These are phyloP conservation scores for Montipora cactus DNA, from an alignment of 64 coral and sea anemone species.

Conservation along the genomic window DNA sequence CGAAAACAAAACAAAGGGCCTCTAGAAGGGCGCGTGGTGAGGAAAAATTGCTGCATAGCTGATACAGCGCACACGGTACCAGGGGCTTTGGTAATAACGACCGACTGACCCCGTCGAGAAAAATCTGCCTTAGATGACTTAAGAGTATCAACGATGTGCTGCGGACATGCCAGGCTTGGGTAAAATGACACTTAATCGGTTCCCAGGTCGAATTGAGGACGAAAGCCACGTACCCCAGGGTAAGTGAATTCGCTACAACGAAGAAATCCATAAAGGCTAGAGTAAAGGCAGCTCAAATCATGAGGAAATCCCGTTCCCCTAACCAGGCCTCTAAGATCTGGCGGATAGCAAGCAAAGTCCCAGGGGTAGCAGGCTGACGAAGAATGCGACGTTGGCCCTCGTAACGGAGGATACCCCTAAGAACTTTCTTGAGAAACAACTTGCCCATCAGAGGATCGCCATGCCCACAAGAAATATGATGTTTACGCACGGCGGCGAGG, in stretches of 20 bases:
- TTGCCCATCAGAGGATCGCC: background rate
- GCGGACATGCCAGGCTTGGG: conserved; percentile 9
- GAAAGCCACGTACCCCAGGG: background rate
- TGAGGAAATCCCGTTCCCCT: background rate
- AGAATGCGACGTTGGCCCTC: background rate
- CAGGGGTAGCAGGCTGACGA: conserved; percentile 6
- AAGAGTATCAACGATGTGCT: background rate
- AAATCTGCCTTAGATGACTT: background rate
- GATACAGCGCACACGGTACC: background rate
- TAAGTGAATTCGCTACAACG: conserved; percentile 26
- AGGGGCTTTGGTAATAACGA: background rate
- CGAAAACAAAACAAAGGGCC: background rate
- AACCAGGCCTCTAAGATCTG: background rate
- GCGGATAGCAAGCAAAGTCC: background rate
- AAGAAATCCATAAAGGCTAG: conserved; percentile 2
- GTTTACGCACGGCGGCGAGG: background rate
- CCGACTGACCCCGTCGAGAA: background rate
- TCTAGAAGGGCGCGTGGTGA: background rate
- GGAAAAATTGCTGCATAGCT: background rate
- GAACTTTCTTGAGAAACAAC: background rate
- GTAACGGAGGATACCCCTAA: background rate
- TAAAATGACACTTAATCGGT: background rate
- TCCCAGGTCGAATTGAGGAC: background rate
- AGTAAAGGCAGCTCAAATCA: conserved; percentile 7
- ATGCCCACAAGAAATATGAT: background rate